Evolutionary conservation across 2,888 invertebrate genomes (phyloP).

Genomic region (Cerastis leucographa): DNA sequence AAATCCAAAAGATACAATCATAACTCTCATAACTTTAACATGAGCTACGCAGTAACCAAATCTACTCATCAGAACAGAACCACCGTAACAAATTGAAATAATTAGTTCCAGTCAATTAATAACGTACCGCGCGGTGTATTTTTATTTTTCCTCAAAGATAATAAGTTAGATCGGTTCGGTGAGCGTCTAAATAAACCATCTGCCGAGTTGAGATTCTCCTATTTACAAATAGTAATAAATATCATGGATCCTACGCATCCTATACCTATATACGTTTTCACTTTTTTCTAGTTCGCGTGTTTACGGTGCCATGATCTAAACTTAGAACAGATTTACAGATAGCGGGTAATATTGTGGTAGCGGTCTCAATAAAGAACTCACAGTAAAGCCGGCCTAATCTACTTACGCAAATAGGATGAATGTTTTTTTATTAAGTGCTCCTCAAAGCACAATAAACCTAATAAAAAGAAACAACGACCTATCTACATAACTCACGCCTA

Average conservation of each 20-base stretch:
- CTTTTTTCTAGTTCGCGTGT: conserved; percentile 29
- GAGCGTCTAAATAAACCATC: conserved; percentile 22
- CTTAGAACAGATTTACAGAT: conserved; percentile 32
- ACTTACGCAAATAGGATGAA: conserved; percentile 15
- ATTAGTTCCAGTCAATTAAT: conserved; percentile 60
- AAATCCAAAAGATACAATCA: conserved; percentile 2
- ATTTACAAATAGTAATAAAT: conserved; percentile 33
- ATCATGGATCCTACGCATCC: neutral
- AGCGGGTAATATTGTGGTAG: conserved; percentile 16
- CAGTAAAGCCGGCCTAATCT: conserved; percentile 26
- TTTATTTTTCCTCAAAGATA: conserved; percentile 54
- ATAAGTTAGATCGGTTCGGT: conserved; percentile 35
- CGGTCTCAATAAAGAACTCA: conserved; percentile 31
- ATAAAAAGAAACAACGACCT: neutral
- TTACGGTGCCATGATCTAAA: conserved; percentile 35
- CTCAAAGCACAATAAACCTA: neutral
- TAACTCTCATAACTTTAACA: conserved; percentile 2
- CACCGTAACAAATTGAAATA: conserved; percentile 54
- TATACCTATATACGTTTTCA: conserved; percentile 6
- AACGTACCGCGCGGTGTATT: conserved; percentile 42
- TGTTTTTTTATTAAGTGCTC: neutral
- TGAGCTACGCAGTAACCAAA: conserved; percentile 26
- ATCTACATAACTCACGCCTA: neutral
- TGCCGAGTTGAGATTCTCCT: conserved; percentile 2
- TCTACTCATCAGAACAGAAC: conserved; percentile 34